A percentile compares a stretch with the other conserved stretches of the same genome.
These are phyloP conservation scores for Eonycteris spelaea DNA, from an alignment of 2,113 vertebrate genomes.

Conservation along the genomic window DNA sequence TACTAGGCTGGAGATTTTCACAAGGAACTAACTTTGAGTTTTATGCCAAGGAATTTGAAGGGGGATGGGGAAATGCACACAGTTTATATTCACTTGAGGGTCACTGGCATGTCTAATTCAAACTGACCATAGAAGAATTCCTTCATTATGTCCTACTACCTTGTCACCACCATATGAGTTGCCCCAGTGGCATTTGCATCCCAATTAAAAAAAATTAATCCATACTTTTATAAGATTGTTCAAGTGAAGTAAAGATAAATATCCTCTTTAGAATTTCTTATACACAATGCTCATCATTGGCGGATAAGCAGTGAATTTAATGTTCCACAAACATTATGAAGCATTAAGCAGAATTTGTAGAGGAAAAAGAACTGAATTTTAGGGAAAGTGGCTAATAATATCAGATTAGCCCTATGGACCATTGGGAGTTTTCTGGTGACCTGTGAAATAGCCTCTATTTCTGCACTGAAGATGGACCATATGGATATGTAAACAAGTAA, in stretches of 20 bases:
- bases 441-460: not conserved
- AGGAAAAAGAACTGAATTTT: slow-evolving; percentile 19
- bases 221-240: not conserved
- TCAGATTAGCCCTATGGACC: not conserved
- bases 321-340: not conserved
- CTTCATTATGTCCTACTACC: not conserved
- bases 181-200: not conserved
- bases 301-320: not conserved
- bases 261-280: not conserved
- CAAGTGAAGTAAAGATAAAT: not conserved
- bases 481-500: not conserved
- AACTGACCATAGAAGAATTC: not conserved
- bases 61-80: not conserved
- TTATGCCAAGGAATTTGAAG: not conserved
- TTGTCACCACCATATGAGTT: not conserved
- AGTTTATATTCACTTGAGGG: not conserved
- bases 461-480: not conserved
- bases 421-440: not conserved
- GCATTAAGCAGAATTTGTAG: not conserved
- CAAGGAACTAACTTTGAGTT: not conserved
- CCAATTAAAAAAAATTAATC: not conserved
- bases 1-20: not conserved
- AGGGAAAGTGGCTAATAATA: not conserved
- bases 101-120: not conserved
- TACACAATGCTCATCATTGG: not conserved